A percentile compares a stretch with the other conserved stretches of the same genome.
phyloP scores from a whole-genome alignment of 2,113 vertebrate genomes.

The Chamaea fasciata region DNA sequence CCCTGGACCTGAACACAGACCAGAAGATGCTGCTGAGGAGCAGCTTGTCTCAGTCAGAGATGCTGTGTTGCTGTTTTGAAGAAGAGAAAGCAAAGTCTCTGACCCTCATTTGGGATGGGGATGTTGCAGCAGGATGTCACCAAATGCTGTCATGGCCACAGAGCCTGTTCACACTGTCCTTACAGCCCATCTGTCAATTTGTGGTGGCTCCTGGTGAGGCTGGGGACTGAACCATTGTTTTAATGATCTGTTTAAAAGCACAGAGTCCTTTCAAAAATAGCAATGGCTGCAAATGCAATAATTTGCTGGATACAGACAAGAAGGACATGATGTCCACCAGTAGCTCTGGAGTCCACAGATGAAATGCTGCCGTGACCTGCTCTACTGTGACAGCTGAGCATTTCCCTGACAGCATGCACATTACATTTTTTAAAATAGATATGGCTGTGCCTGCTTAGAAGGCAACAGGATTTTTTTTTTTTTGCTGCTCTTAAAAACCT shows the following conservation, averaged over 20 bases:
- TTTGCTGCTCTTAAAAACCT: background rate
- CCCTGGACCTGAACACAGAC: background rate
- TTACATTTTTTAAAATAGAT: background rate
- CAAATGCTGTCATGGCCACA: background rate
- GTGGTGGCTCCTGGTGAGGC: background rate
- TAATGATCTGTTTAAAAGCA: background rate
- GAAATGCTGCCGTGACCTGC: background rate
- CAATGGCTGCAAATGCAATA: background rate
- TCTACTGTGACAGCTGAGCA: background rate
- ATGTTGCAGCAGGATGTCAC: background rate
- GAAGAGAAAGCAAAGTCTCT: background rate
- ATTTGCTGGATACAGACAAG: background rate
- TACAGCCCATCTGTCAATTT: background rate
- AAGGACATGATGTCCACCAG: background rate
- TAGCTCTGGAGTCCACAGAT: background rate
- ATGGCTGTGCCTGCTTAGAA: background rate
- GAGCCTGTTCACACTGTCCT: background rate
- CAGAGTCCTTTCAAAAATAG: background rate
- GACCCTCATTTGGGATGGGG: background rate
- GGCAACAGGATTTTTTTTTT: background rate
- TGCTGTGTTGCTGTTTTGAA: background rate
- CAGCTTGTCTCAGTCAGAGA: fast-evolving
- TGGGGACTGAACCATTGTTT: background rate
- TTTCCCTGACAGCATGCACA: background rate
- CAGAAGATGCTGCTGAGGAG: background rate